Evolutionary conservation across 2,888 invertebrate species (phyloP), one percentile per base, ranked within the genome.

Genomic region (Eristalis tenax): DNA sequence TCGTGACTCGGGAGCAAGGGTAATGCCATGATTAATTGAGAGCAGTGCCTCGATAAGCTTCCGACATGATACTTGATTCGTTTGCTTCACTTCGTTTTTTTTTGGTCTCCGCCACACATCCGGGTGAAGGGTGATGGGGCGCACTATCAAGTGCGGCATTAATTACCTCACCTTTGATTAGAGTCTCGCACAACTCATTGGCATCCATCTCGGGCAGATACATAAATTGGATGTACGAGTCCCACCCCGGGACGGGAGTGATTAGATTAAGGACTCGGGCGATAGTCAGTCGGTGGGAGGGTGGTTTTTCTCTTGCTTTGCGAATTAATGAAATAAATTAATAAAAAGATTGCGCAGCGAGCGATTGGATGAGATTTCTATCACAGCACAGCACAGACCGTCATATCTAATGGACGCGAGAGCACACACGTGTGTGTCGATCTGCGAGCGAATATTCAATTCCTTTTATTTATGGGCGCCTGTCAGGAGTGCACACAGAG

Each of bases 101-200:
- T 18, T 18, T 5, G 5, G 0, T 32, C 50, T 10, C 18, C 50
- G 8, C 50, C 50, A 56, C n/a, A 40, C 63, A 40, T 38, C 40
- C 13, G 8, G 18, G n/a, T 32, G 32, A 32, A 1, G 4, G 50
- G 50, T 5, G 50, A 50, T 4, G 59, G 63, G 69, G 23, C 70
- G 69, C 76, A 75, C 79, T 83, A 87, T 87, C 87, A 87, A 87
- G 79, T 83, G 73, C 75, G 76, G 87, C 87, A 87, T 87, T 87
- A 87, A 87, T 87, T 87, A 87, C 83, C 73, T 87, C 87, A 87
- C 87, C 87, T 87, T 83, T 83, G 79, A 87, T 87, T 87, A 87
- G 83, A 73, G 76, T 38, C 79, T 83, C 68, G 64, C 76, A 87
- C 87, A 87, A 80, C 61, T 83, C 83, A 87, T 75, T 76, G 65